A percentile compares a stretch with the other conserved stretches of the same genome.
Conservation (phyloP, 2,797 vertebrate genomes). For the Scleropages formosus region DNA sequence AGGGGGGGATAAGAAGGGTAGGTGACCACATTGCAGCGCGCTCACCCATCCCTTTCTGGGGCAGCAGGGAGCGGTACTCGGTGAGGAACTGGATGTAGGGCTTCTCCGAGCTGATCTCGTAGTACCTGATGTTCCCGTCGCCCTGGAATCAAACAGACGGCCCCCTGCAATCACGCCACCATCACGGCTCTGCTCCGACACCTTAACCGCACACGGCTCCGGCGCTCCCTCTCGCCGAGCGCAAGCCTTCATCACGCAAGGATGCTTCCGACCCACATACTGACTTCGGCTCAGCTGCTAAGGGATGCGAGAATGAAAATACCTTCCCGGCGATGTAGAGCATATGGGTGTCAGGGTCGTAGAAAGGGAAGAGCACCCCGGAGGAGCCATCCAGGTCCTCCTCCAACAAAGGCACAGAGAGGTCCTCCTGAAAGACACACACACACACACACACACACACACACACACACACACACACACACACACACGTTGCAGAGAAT, state of each 20-base stretch:
- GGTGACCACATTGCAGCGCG: not conserved
- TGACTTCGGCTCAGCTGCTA: not conserved
- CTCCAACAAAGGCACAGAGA: constrained; percentile 88
- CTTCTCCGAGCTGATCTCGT: constrained; percentile 86
- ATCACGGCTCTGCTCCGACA: too few species aligned
- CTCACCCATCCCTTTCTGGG: constrained; percentile 96
- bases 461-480: not conserved
- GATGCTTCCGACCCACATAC: not conserved
- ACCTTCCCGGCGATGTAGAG: constrained; percentile 97
- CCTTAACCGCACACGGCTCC: too few species aligned
- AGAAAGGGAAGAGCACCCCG: constrained; percentile 92
- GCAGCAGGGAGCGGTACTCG: constrained; percentile 82
- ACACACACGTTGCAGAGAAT: too few species aligned
- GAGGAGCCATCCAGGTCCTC: constrained; percentile 98
- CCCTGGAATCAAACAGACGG: constrained; percentile 65
- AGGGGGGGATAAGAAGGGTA: not conserved
- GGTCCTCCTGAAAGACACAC: constrained; percentile 78
- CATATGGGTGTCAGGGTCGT: constrained; percentile 96
- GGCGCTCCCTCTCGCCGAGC: too few species aligned
- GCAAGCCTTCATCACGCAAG: too few species aligned
- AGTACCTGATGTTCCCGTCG: constrained; percentile 93
- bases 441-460: not conserved
- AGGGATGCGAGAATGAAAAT: constrained; percentile 19
- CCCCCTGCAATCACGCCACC: not conserved
- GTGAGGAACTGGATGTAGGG: constrained; percentile 85